phyloP scores from a whole-genome alignment of 2,797 vertebrate genomes.

The Ataeniobius toweri region DNA sequence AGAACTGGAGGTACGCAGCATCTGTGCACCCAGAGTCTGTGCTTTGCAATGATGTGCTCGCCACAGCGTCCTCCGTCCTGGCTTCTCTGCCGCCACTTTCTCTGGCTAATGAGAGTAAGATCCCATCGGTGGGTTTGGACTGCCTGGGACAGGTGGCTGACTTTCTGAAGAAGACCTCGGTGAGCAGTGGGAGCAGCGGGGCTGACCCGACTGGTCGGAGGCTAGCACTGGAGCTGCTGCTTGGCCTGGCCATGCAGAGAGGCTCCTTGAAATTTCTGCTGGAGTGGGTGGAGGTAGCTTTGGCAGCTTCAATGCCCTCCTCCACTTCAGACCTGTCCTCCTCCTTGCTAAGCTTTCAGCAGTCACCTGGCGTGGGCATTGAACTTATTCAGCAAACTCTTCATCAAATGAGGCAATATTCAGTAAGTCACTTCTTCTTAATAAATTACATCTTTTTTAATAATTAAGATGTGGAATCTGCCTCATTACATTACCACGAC shows the following conservation, averaged over 20 bases:
- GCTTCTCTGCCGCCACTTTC: constrained; percentile 83
- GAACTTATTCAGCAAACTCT: constrained; percentile 83
- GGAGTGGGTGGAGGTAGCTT: constrained; percentile 86
- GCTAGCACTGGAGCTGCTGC: constrained; percentile 82
- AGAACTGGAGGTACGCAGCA: constrained; percentile 82
- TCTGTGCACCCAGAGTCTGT: constrained; percentile 75
- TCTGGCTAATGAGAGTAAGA: constrained; percentile 86
- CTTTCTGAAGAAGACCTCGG: constrained; percentile 84
- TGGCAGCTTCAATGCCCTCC: constrained; percentile 78
- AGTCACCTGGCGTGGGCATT: constrained; percentile 73
- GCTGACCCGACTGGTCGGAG: constrained; percentile 79
- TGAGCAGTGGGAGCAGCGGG: constrained; percentile 75
- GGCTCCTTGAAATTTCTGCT: constrained; percentile 84
- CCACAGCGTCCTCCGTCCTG: constrained; percentile 82
- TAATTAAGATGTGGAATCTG: neutral
- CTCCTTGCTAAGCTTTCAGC: constrained; percentile 60
- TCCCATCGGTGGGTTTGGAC: constrained; percentile 83
- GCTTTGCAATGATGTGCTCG: constrained; percentile 84
- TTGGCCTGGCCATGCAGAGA: constrained; percentile 83
- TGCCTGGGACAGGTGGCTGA: constrained; percentile 83
- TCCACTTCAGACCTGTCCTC: constrained; percentile 56
- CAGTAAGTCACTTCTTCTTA: constrained; percentile 67
- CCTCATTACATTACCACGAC: neutral
- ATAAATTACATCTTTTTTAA: neutral
- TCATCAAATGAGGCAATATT: constrained; percentile 85